A percentile compares a stretch with the other conserved stretches of the same genome.
phyloP scores from a whole-genome alignment of 2,888 invertebrate genomes.

The Meliscaeva auricollis region DNA sequence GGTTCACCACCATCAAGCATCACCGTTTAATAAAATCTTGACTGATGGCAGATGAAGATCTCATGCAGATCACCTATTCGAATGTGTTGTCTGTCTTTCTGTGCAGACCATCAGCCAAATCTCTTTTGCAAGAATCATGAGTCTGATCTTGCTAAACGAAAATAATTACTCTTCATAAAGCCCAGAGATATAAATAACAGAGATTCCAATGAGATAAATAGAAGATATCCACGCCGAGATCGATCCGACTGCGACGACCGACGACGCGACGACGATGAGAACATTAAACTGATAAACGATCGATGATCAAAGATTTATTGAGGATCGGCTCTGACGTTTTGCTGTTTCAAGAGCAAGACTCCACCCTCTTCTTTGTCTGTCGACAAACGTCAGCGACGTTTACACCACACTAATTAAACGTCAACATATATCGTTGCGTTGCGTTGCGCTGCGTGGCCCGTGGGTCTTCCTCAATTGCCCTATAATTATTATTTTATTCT shows the following conservation, averaged over 20 bases:
- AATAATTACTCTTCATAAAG: slow-evolving; percentile 68
- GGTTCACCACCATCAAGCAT: no score
- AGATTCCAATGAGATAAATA: slow-evolving; percentile 3
- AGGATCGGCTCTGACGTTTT: slow-evolving; percentile 50
- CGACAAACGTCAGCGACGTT: background rate
- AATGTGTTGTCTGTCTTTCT: background rate
- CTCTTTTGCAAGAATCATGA: background rate
- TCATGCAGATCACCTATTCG: slow-evolving; percentile 56
- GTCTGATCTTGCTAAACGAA: slow-evolving; percentile 46
- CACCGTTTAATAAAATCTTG: slow-evolving; percentile 40
- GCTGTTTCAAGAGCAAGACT: slow-evolving; percentile 36
- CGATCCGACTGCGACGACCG: no score
- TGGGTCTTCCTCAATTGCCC: slow-evolving; percentile 45
- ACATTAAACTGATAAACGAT: slow-evolving; percentile 67
- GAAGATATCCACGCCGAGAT: background rate
- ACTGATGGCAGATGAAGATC: slow-evolving; percentile 26
- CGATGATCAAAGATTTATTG: slow-evolving; percentile 56
- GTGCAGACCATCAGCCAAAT: slow-evolving; percentile 3
- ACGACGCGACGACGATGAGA: no score
- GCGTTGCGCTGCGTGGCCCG: background rate
- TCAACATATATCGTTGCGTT: slow-evolving; percentile 44
- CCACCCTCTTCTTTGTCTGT: slow-evolving; percentile 30
- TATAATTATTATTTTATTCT: slow-evolving; percentile 58
- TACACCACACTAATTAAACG: slow-evolving; percentile 53
- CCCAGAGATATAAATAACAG: background rate